Percentiles rank a stretch among this genome's conserved stretches.
phyloP scores from a whole-genome alignment of 30 jellyfish, hydroid and myxozoan species.

The Pseudorhiza aurosa region DNA sequence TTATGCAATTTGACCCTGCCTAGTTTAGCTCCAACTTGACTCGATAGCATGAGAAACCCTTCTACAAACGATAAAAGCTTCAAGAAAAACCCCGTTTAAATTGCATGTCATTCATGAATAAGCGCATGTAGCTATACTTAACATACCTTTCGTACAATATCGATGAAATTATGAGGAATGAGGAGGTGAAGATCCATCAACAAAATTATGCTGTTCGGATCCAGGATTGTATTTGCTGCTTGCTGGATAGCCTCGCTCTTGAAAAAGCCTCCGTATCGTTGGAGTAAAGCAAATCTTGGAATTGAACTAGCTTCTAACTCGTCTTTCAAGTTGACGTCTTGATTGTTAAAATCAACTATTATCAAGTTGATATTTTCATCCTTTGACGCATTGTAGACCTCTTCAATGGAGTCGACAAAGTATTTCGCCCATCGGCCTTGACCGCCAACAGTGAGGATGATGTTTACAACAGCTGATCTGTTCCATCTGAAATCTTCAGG shows the following conservation, averaged over 20 bases:
- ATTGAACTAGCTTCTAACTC: constrained; percentile 63
- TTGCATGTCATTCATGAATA: too few relatives aligned
- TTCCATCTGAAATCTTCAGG: constrained; percentile 91
- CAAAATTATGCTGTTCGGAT: constrained; percentile 75
- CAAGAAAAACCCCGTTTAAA: too few relatives aligned
- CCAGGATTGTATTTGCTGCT: constrained; percentile 68
- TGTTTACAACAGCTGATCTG: constrained; percentile 80
- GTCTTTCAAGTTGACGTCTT: constrained; percentile 66
- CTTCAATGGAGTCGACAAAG: constrained; percentile 65
- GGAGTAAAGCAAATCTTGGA: constrained; percentile 70
- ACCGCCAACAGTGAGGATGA: constrained; percentile 84
- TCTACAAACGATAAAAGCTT: too few relatives aligned
- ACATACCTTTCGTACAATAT: constrained; percentile 86
- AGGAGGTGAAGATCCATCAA: constrained; percentile 85
- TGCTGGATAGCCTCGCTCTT: constrained; percentile 91
- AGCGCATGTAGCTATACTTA: too few relatives aligned
- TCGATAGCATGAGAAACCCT: too few relatives aligned
- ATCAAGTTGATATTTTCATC: constrained; percentile 73
- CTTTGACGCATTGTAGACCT: constrained; percentile 73
- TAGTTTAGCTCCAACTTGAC: too few relatives aligned
- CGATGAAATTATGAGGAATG: constrained; percentile 82
- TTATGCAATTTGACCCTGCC: too few relatives aligned
- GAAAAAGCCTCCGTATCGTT: constrained; percentile 70
- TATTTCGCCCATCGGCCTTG: constrained; percentile 97
- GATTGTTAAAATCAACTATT: constrained; percentile 84